phyloP scores from a whole-genome alignment of 2,888 invertebrate species.

The Xestia ashworthii region DNA sequence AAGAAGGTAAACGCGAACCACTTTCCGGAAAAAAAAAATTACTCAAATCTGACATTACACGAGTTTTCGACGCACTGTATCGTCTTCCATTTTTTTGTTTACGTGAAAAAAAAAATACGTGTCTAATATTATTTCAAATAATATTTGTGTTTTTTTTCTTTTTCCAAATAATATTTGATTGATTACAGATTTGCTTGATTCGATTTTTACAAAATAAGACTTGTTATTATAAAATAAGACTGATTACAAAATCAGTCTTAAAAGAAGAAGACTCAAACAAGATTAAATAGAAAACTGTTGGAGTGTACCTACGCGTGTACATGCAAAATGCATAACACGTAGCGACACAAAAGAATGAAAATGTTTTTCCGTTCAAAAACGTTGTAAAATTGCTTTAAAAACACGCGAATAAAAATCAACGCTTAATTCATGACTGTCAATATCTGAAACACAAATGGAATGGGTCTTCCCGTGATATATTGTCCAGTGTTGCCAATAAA shows the following conservation, averaged over 20 bases:
- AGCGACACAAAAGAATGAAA: slow-evolving; percentile 16
- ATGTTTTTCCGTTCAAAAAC: slow-evolving; percentile 28
- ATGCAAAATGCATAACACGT: slow-evolving; percentile 9
- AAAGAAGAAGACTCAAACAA: not conserved
- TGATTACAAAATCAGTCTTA: not conserved
- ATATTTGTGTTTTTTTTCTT: too few species aligned
- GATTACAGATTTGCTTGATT: too few species aligned
- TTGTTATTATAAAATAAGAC: too few species aligned
- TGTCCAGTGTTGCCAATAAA: slow-evolving; percentile 58
- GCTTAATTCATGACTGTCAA: slow-evolving; percentile 69
- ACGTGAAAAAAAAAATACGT: too few species aligned
- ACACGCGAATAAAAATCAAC: slow-evolving; percentile 59
- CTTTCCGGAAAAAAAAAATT: too few species aligned
- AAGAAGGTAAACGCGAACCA: too few species aligned
- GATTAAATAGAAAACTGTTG: not conserved
- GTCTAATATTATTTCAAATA: too few species aligned
- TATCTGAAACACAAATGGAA: slow-evolving; percentile 68
- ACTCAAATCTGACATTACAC: too few species aligned
- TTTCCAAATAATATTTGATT: too few species aligned
- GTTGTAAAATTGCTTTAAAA: slow-evolving; percentile 54
- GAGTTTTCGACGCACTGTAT: too few species aligned
- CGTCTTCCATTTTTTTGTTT: too few species aligned
- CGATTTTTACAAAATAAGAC: too few species aligned
- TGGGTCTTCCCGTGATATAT: slow-evolving; percentile 66
- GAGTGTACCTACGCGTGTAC: not conserved